Evolutionary conservation across 2,888 invertebrate genomes (phyloP).

Genomic region (Cantharis rufa): DNA sequence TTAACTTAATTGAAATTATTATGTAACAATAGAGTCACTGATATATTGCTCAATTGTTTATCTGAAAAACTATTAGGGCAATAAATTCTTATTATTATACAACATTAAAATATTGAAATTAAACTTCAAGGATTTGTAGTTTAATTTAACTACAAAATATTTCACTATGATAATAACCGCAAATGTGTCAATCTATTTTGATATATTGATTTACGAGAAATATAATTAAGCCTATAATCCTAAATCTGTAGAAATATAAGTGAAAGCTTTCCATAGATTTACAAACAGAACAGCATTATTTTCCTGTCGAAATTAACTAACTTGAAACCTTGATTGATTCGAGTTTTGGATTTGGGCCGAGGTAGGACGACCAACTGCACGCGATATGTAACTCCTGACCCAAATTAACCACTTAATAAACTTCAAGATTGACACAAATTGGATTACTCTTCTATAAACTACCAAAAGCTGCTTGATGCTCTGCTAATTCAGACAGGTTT

Average conservation of each 20-base stretch:
- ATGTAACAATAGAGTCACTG: background rate
- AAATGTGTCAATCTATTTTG: background rate
- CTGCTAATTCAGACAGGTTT: slow-evolving; percentile 25
- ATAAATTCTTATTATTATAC: background rate
- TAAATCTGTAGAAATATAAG: slow-evolving; percentile 13
- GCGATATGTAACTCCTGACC: slow-evolving; percentile 42
- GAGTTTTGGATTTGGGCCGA: slow-evolving; percentile 21
- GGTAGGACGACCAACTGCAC: slow-evolving; percentile 30
- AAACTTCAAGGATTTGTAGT: background rate
- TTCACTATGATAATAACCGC: background rate
- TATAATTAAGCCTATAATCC: background rate
- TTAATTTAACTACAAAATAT: background rate
- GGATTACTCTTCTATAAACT: slow-evolving; percentile 39
- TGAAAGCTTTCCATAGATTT: background rate
- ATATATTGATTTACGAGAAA: background rate
- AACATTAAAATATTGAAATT: background rate
- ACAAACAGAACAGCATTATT: slow-evolving; percentile 12
- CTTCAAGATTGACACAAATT: slow-evolving; percentile 47
- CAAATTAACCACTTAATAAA: slow-evolving; percentile 47
- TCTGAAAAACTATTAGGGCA: background rate
- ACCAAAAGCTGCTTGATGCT: slow-evolving; percentile 27
- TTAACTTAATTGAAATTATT: background rate
- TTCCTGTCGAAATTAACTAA: slow-evolving; percentile 20
- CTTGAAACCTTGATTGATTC: slow-evolving; percentile 32
- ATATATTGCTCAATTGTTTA: background rate